Evolutionary conservation across 2,888 invertebrate species (phyloP), one percentile per base, ranked within the genome.

Genomic region (Hemicrepidius hirtus): DNA sequence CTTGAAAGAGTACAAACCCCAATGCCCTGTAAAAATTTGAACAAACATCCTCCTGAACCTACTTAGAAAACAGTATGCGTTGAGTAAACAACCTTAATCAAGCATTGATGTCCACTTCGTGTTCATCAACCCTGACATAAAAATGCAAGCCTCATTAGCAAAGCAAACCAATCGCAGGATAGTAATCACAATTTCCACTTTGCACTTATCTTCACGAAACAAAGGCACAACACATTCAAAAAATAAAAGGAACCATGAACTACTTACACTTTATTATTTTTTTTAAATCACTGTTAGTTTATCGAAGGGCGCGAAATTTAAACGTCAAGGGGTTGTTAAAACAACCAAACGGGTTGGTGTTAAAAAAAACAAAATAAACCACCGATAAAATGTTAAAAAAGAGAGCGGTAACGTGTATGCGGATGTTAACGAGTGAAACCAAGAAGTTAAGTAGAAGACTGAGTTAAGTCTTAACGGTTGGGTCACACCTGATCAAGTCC

Each of bases 401-500:
- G 62, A 57, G 59, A 66, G 50, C 60, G 71, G 18, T 32, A 44
- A 24, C 70, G 57, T 32, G 40, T 60, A 60, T 44, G 70, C 63
- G 55, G 67, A 68, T 68, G 63, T 55, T 74, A 74, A 32, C 70
- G 46, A 63, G 55, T 62, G 71, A 71, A 71, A 67, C 71, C 40
- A 71, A 71, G 74, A 74, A 74, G 73, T 74, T 20, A 67, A 70
- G 71, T 74, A 53, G 66, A 69, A 69, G 66, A 53, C 69, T 53
- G 53, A 57, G n/a, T n/a, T n/a, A n/a, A n/a, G n/a, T n/a, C 46
- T 69, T 66, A 74, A 71, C 71, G 71, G 71, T 71, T 28, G 67
- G 70, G 70, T 74, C 70, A 74, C 74, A 74, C 74, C 70, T 74
- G 74, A 74, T 74, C 74, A 70, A 74, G 70, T 74, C 67, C 49